Evolutionary conservation across 2,113 vertebrate species (phyloP).

Genomic region (Daboia siamensis): DNA sequence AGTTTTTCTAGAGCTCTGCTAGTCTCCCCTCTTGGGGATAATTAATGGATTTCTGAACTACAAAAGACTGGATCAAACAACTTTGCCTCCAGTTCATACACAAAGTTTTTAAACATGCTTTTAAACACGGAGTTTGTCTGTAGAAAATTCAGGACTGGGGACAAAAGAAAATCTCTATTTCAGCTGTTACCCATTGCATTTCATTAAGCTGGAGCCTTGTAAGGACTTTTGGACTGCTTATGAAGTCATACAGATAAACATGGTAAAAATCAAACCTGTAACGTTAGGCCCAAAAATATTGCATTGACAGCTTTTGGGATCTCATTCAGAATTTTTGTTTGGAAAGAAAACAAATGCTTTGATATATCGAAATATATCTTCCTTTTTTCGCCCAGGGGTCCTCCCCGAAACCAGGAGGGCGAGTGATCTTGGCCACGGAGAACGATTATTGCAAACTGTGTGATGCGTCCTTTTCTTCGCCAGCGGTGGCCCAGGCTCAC

Average conservation of each 20-base stretch:
- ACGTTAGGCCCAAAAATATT: background rate
- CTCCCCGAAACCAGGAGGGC: constrained; percentile 81
- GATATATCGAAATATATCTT: constrained; percentile 17
- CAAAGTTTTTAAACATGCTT: background rate
- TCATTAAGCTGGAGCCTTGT: background rate
- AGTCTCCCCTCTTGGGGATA: background rate
- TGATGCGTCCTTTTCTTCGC: constrained; percentile 95
- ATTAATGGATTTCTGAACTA: background rate
- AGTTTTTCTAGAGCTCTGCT: background rate
- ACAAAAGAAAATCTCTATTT: background rate
- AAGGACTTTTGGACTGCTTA: background rate
- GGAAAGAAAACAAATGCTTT: accelerated
- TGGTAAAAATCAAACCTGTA: background rate
- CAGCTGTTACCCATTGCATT: background rate
- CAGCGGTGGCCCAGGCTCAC: constrained; percentile 93
- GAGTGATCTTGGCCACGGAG: constrained; percentile 96
- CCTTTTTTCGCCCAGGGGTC: constrained; percentile 70
- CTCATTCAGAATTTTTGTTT: background rate
- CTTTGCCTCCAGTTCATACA: background rate
- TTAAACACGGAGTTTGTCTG: background rate
- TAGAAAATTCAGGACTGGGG: background rate
- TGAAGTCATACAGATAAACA: too few relatives aligned
- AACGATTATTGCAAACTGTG: constrained; percentile 98
- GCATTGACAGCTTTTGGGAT: background rate
- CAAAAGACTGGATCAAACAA: background rate